Conservation (phyloP, 2,113 vertebrate species). For the Nibea albiflora region DNA sequence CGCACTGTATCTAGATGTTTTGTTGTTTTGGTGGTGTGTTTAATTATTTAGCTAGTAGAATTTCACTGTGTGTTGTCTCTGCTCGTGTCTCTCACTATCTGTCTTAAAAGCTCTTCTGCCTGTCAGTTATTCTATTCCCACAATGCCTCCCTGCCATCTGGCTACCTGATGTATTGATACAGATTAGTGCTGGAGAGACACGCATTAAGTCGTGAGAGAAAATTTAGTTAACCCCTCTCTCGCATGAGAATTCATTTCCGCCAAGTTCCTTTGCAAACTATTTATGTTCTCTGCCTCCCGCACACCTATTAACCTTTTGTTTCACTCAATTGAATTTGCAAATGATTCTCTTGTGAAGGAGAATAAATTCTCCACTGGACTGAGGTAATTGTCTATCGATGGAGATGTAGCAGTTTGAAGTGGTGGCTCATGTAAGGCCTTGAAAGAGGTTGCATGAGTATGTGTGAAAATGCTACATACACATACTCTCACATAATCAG, state of each 20-base stretch:
- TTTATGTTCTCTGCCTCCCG: slow-evolving; percentile 47
- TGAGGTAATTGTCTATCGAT: slow-evolving; percentile 61
- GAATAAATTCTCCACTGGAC: slow-evolving; percentile 50
- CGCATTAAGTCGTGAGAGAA: slow-evolving; percentile 34
- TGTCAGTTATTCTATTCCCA: slow-evolving; percentile 61
- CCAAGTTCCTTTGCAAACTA: slow-evolving; percentile 46
- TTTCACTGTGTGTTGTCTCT: slow-evolving; percentile 24
- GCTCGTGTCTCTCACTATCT: background rate
- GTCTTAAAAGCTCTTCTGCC: slow-evolving; percentile 53
- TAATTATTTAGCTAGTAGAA: slow-evolving; percentile 6
- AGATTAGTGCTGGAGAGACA: slow-evolving; percentile 47
- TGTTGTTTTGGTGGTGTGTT: slow-evolving; percentile 10
- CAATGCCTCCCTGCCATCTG: slow-evolving; percentile 52
- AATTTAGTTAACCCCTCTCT: slow-evolving; percentile 56
- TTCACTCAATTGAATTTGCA: slow-evolving; percentile 66
- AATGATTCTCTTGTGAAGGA: slow-evolving; percentile 52
- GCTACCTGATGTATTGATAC: slow-evolving; percentile 53
- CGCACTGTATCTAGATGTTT: background rate
- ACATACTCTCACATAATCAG: slow-evolving; percentile 20
- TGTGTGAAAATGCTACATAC: slow-evolving; percentile 22
- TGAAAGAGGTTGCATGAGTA: slow-evolving; percentile 17
- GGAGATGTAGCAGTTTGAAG: slow-evolving; percentile 47
- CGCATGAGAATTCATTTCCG: slow-evolving; percentile 42
- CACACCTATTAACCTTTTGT: slow-evolving; percentile 70
- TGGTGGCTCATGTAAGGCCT: slow-evolving; percentile 18